Conservation (phyloP, 2,797 vertebrate genomes). For the Clarias pachynema region DNA sequence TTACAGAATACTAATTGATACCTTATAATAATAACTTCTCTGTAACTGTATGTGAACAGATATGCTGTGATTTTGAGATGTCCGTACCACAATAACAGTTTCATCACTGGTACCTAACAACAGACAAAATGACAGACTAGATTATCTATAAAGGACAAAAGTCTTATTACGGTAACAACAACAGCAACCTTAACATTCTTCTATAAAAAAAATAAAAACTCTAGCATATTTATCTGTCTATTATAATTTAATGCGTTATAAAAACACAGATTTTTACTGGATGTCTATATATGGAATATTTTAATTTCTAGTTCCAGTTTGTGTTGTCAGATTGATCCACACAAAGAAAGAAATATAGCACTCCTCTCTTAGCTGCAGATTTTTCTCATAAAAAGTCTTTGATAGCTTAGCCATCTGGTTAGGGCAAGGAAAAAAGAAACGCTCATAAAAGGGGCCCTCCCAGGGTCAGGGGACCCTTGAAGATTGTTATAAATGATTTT, state of each 20-base stretch:
- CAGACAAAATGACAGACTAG: neutral
- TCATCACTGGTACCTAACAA: too few species aligned
- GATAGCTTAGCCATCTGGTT: conserved; percentile 99
- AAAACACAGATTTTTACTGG: neutral
- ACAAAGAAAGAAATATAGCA: conserved; percentile 78
- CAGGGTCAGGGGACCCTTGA: conserved; percentile 90
- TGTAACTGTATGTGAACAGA: neutral
- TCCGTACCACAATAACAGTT: neutral
- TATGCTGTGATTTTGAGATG: neutral
- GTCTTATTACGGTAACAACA: neutral
- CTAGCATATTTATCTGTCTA: too few species aligned
- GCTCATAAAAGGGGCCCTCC: conserved; percentile 94
- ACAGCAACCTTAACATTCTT: neutral
- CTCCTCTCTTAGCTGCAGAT: conserved; percentile 84
- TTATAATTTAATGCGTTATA: neutral
- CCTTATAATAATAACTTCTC: neutral
- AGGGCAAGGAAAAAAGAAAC: conserved; percentile 83
- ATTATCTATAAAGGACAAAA: neutral
- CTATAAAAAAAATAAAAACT: neutral
- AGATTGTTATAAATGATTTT: conserved; percentile 89
- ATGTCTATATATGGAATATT: conserved; percentile 10
- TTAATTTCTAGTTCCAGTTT: conserved; percentile 40
- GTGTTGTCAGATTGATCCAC: conserved; percentile 59
- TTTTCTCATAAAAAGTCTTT: conserved; percentile 98
- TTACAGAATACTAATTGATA: neutral